Conservation (phyloP, 2,113 vertebrate species). For the Peromyscus maniculatus region DNA sequence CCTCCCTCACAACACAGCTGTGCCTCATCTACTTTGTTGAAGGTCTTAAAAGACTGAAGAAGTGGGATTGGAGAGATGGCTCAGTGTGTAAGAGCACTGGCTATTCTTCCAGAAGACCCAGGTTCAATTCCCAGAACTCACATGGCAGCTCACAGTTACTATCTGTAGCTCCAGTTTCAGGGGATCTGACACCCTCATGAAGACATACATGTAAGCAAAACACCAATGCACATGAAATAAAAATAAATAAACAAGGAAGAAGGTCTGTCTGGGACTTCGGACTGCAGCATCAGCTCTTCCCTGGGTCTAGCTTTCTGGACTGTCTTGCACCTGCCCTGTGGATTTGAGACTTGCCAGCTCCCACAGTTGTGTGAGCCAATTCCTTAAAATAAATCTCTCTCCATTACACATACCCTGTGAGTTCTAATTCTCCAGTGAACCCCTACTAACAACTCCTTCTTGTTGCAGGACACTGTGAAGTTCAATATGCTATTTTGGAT, state of each 20-base stretch:
- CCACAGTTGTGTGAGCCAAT: neutral
- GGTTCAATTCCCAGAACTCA: neutral
- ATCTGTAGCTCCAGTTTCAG: neutral
- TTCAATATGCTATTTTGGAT: slow-evolving; percentile 33
- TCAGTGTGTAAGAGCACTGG: neutral
- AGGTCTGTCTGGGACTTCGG: neutral
- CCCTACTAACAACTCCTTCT: neutral
- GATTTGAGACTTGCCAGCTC: neutral
- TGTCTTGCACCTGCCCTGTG: neutral
- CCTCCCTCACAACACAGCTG: too few relatives aligned
- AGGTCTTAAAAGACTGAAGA: neutral
- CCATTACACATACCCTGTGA: neutral
- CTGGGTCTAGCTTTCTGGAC: neutral
- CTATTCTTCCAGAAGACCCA: neutral
- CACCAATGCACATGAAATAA: neutral
- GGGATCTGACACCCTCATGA: neutral
- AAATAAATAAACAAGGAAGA: neutral
- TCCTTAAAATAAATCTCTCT: slow-evolving; percentile 50
- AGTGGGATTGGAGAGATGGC: neutral
- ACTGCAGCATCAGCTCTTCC: neutral
- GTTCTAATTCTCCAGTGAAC: slow-evolving; percentile 2
- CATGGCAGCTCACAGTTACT: neutral
- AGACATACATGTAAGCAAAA: neutral
- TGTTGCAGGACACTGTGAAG: neutral
- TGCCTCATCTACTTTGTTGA: neutral